These are phyloP conservation scores for Caenorhabditis doughertyi DNA, from an alignment of 2,888 invertebrate genomes.

Conservation along the genomic window DNA sequence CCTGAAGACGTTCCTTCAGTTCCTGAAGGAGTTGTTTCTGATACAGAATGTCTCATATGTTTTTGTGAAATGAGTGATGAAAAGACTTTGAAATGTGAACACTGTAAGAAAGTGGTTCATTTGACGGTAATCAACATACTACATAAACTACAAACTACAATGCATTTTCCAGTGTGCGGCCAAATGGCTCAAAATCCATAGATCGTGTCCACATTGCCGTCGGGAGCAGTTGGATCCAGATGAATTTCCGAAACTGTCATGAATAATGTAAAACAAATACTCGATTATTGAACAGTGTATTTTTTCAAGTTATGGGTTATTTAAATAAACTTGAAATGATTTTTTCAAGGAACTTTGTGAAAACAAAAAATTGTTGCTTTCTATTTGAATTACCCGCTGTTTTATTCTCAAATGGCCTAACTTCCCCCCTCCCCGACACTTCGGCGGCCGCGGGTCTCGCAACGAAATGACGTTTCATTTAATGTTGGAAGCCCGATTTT, in stretches of 20 bases:
- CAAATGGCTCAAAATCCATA: not conserved
- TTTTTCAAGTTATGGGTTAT: too few relatives aligned
- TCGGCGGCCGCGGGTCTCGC: constrained; percentile 38
- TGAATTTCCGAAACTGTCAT: not conserved
- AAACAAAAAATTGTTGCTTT: too few relatives aligned
- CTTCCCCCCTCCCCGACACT: not conserved
- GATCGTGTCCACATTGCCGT: not conserved
- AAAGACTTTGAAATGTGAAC: not conserved
- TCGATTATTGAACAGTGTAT: too few relatives aligned
- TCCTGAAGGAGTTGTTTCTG: too few relatives aligned
- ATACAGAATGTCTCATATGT: not conserved
- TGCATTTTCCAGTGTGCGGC: not conserved
- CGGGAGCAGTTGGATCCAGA: not conserved
- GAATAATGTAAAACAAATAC: too few relatives aligned
- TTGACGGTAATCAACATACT: too few relatives aligned
- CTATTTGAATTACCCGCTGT: not conserved
- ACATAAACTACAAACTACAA: too few relatives aligned
- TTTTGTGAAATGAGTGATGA: not conserved
- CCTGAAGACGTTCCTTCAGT: too few relatives aligned
- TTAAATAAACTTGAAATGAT: too few relatives aligned
- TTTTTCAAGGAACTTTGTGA: too few relatives aligned
- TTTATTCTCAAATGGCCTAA: not conserved
- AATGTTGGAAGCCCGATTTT: constrained; percentile 9
- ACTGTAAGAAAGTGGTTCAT: not conserved
- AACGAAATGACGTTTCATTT: constrained; percentile 40